Evolutionary conservation across 2,113 vertebrate genomes (phyloP), one percentile per base, ranked within the genome.

Genomic region (Ctenomys sociabilis): DNA sequence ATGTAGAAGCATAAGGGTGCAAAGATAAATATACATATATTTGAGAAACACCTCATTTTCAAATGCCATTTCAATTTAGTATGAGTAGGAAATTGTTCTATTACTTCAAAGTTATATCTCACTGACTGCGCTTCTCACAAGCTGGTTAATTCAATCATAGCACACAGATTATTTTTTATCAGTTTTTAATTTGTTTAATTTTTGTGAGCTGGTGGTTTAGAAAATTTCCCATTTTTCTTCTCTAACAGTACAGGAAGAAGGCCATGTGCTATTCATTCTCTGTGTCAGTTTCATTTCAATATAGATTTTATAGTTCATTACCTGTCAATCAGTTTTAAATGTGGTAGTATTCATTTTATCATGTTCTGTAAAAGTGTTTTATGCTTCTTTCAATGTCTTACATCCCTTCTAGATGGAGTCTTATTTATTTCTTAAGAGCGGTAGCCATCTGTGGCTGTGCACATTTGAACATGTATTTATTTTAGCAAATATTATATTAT

Each of bases 221-320:
- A 98, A 98, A 96, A 95, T 98, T 97, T 95, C 57, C 37, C 43
- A 94, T 96, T 96, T 98, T 98, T 97, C 94, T 97, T 66, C 57
- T 16, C 7, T 94, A n/a, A 95, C 85, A 96, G 72, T 97, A 19
- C 75, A 91, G 24, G 78, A 85, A 80, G 89, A 94, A 98, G 96
- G 61, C 32, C 30, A 90, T 96, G 89, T 93, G 30, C 49, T 97
- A 93, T 97, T 98, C 94, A 97, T 97, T 95, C 63, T 96, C 90
- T 96, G 61, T 96, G 92, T 87, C 89, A 96, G 97, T 98, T 98
- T 97, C 93, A 96, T 98, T 98, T 98, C 97, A 98, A 95, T 98
- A 97, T 77, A 97, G 96, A 98, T 98, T 98, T 98, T 98, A 98
- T 98, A 98, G 97, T 97, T 98, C 98, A 98, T 99, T 98, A 98